Evolutionary conservation across 2,797 vertebrate genomes (phyloP).

Genomic region (Miichthys miiuy): DNA sequence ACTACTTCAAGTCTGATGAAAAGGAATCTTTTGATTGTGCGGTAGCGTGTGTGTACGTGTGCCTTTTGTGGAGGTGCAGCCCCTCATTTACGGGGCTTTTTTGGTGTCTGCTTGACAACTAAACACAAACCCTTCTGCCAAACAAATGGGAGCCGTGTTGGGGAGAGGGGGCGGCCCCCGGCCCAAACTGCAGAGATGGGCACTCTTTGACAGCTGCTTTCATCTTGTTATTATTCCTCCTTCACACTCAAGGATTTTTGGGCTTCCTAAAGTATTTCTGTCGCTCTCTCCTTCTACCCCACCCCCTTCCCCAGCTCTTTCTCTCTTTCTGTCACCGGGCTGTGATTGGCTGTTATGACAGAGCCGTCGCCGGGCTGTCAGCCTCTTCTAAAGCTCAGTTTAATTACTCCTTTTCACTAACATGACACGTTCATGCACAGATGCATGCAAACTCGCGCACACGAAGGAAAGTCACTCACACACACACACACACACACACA

Average conservation of each 20-base stretch:
- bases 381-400: slow-evolving; percentile 79
- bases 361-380: slow-evolving; percentile 74
- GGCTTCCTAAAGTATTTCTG: slow-evolving; percentile 75
- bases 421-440: slow-evolving; percentile 71
- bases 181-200: slow-evolving; percentile 61
- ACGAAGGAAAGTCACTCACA: slow-evolving; percentile 50
- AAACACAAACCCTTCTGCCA: slow-evolving; percentile 64
- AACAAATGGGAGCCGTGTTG: slow-evolving; percentile 61
- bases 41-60: slow-evolving; percentile 27
- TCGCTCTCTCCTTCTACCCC: slow-evolving; percentile 35
- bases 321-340: slow-evolving; percentile 61
- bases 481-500: slow-evolving; percentile 20
- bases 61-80: slow-evolving; percentile 51
- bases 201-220: slow-evolving; percentile 79
- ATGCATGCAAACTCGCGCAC: slow-evolving; percentile 61
- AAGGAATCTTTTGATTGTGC: slow-evolving; percentile 44
- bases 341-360: slow-evolving; percentile 83
- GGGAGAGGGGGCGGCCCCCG: slow-evolving; percentile 45
- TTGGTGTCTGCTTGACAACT: slow-evolving; percentile 68
- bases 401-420: slow-evolving; percentile 87
- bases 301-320: slow-evolving; percentile 8
- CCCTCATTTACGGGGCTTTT: slow-evolving; percentile 62
- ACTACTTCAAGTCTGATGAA: slow-evolving; percentile 31
- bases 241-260: slow-evolving; percentile 76
- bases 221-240: slow-evolving; percentile 80